Evolutionary conservation across 2,888 invertebrate genomes (phyloP), one percentile per base, ranked within the genome.

Genomic region (Ophion costatus): DNA sequence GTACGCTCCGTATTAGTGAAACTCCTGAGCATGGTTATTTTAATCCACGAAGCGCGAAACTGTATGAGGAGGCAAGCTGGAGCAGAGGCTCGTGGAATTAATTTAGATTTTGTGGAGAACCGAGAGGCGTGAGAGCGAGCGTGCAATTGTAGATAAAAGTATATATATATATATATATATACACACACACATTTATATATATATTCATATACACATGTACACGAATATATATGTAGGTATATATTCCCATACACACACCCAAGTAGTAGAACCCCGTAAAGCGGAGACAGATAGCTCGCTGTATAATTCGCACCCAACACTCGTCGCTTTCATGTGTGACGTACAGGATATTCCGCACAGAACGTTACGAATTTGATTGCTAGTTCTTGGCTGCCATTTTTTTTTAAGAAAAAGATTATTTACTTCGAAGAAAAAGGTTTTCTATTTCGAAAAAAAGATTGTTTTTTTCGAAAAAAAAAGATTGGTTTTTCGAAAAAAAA

Each of bases 271-370:
- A 56, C 63, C 79, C 66, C 38, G 79, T 64, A 75, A 42, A 66
- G 56, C 11, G 67, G 75, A 84, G 82, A 82, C 71, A 82, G 84
- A 84, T 82, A 84, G 82, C 82, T 75, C 71, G 84, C 51, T 73
- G 71, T 82, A 84, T 82, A 84, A 81, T 84, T 84, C 75, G 24
- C 20, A 29, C 4, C 76, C 29, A 61, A 61, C 63, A 42, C n/a
- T 70, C 61, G 61, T 38, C 24, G 64, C 56, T 79, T 33, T 2
- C 51, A 33, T 73, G 64, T 71, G 56, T 51, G 14, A 57, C n/a
- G n/a, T 64, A 80, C 9, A 57, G 57, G 73, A 7, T 10, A 73
- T 80, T 80, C 42, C 17, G 66, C 24, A 17, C n/a, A 29, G 33
- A 78, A 20, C 3, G 3, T 20, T 5, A 57, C 11, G 24, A 69